Base-by-base conservation (phyloP, 2,888 invertebrate species). In the Dendrolimus houi region DNA sequence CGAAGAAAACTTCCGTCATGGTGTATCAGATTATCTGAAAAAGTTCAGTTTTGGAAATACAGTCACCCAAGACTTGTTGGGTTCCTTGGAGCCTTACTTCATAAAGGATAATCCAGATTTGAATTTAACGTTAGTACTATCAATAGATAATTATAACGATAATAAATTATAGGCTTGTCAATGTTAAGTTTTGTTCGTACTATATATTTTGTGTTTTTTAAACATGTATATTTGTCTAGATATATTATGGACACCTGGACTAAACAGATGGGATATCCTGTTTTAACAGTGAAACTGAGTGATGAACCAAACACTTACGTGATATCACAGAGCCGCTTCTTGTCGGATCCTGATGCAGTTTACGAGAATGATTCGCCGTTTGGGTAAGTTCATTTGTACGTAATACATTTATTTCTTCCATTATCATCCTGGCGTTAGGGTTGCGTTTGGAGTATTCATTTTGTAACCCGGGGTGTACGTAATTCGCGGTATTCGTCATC, bases 221-320 rank as follows among this genome's bases (percentile, higher is more conserved):
- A 57, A 57, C 40, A 47, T 40, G n/a, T 41, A 3, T 12, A 29
- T 2, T 13, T 7, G 69, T 74, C 60, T 60, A 92, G 93, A 7
- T 77, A 91, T 53, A 93, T 96, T 60, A 96, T 98, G 96, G 94
- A 96, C 71, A 97, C 97, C 0, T 98, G 97, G 96, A 97, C 96
- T 0, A 92, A 93, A 53, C 97, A 98, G 83, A 96, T 95, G 95
- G 98, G 98, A 0, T 95, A 94, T 70, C 98, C 98, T 0, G 91
- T 97, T 0, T 85, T 98, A 3, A 92, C 86, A 1, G 94, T 96
- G 1, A 76, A 73, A 0, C 86, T 82, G 55, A 83, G 77, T 10
- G 79, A 71, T 60, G 74, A 71, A 57, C 87, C 77, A 8, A 84
- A 90, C 52, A 87, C 82, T 0, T 94, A 92, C 62, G 86, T 86